Conservation (phyloP, 1,140 invertebrate species). For the Macrobrachium rosenbergii region DNA sequence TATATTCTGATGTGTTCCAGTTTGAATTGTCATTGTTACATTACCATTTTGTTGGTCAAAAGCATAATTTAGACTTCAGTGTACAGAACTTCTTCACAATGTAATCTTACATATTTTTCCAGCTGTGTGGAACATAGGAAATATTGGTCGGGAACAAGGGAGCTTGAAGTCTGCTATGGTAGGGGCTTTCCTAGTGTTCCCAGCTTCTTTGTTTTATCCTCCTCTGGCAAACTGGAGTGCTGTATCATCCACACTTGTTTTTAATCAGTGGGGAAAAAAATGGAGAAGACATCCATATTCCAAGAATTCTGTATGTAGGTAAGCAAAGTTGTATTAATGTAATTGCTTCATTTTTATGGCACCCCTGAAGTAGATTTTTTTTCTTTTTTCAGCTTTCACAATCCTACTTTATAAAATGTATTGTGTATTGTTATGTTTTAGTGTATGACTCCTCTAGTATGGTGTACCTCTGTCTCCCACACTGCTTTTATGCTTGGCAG, state of each 20-base stretch:
- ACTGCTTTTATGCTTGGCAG: too few species aligned
- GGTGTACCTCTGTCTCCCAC: too few species aligned
- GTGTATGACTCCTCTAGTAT: too few species aligned
- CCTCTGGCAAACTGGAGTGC: conserved; percentile 58
- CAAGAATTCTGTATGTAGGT: conserved; percentile 72
- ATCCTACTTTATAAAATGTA: too few species aligned
- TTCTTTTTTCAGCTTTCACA: background rate
- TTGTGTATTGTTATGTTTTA: too few species aligned
- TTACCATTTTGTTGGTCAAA: too few species aligned
- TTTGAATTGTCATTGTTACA: too few species aligned
- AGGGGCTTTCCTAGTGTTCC: conserved; percentile 77
- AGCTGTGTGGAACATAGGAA: conserved; percentile 92
- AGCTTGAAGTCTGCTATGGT: conserved; percentile 78
- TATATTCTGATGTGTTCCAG: too few species aligned
- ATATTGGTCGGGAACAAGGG: conserved; percentile 86
- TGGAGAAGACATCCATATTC: conserved; percentile 80
- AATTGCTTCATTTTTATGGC: background rate
- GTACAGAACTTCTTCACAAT: background rate
- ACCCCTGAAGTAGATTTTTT: background rate
- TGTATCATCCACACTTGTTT: conserved; percentile 69
- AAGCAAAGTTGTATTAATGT: conserved; percentile 45
- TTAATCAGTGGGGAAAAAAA: conserved; percentile 80
- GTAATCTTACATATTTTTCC: conserved; percentile 66
- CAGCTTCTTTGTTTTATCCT: conserved; percentile 73
- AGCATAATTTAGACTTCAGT: too few species aligned